phyloP scores from a whole-genome alignment of 2,113 vertebrate species.

The Ceyx cyanopectus region DNA sequence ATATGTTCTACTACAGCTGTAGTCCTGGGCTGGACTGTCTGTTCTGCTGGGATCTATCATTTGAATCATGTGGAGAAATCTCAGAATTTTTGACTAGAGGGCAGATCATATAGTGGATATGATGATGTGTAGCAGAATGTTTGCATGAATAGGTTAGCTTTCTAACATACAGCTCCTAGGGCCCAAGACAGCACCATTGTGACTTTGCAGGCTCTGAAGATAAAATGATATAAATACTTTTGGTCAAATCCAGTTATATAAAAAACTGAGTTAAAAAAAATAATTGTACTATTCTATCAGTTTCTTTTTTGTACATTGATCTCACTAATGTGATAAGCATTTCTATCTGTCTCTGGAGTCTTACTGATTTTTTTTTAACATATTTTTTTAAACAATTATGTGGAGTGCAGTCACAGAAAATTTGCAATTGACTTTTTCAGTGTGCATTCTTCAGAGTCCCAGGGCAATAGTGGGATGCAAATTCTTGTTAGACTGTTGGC shows the following conservation, averaged over 20 bases:
- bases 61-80: background rate
- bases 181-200: background rate
- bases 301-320: background rate
- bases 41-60: background rate
- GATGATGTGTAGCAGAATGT: background rate
- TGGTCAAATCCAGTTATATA: background rate
- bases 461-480: slow-evolving; percentile 38
- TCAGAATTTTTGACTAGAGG: background rate
- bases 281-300: rapidly evolving
- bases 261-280: background rate
- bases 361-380: background rate
- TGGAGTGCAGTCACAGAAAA: slow-evolving; percentile 11
- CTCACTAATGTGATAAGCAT: background rate
- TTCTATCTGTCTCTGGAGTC: background rate
- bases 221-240: background rate
- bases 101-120: background rate
- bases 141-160: background rate
- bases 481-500: slow-evolving; percentile 44
- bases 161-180: background rate
- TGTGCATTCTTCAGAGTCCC: slow-evolving; percentile 50
- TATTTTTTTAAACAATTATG: background rate
- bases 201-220: background rate
- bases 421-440: slow-evolving; percentile 11
- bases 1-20: background rate
- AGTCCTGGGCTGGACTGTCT: background rate